Base-by-base conservation (phyloP, 64 coral and sea anemone species). In the Dendrophyllia cribrosa region DNA sequence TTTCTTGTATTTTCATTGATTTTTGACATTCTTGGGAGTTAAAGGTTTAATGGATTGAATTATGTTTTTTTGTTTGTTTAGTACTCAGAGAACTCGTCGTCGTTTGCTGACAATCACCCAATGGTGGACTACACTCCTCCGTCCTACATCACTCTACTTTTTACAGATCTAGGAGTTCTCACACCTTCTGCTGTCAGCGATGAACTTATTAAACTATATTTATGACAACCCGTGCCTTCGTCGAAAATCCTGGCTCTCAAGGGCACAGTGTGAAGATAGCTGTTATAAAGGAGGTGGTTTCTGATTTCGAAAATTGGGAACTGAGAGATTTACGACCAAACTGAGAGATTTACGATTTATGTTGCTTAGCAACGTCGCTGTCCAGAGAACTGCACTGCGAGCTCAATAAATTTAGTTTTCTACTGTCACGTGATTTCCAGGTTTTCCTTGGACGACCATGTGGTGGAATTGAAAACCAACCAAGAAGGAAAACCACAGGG, bases 131-230 rank as follows among this genome's bases (percentile, higher is more conserved):
- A 98, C 67, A 98, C 96, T 53, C 96, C 96, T 8, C 96, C 96
- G 3, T 93, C 93, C 13, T 98, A 95, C 59, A 98, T 98, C 82
- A 98, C 93, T 6, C 60, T 98, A n/a, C 80, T 98, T 3, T 98
- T 98, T 59, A 95, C 96, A 44, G 96, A 98, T 70, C 91, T 98
- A 8, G 96, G 96, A 89, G 96, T 98, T 3, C 51, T 98, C 19
- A 98, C 96, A 5, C 96, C 96, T 1, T 98, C 96, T 58, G 96
- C 96, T 69, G 96, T 98, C 14, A 98, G 96, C 8, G 96, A 98
- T 82, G 96, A 98, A 77, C 90, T 98, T 11, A 98, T 98, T 26
- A 98, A 98, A 58, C 93, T 98, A 0, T 98, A 98, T 76, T 95
- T 97, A 94, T 97, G 92, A 97, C 82, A 63, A 58, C 51, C 21